phyloP scores from a whole-genome alignment of 2,113 vertebrate species.

The Eulemur rufifrons region DNA sequence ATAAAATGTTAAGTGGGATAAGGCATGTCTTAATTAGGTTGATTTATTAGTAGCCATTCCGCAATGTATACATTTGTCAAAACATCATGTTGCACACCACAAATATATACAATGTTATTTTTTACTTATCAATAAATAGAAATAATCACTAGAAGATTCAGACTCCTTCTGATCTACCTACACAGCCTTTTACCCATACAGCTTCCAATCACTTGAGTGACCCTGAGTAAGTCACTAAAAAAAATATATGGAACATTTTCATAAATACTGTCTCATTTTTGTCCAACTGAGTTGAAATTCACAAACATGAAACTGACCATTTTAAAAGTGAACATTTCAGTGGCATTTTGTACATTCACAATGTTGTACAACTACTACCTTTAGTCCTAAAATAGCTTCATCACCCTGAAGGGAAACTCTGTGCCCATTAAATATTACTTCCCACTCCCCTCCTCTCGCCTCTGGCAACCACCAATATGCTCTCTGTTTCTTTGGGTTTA shows the following conservation, averaged over 20 bases:
- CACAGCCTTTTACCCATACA: not conserved
- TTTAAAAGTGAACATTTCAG: not conserved
- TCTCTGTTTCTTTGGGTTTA: not conserved
- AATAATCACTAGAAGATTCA: not conserved
- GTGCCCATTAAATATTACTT: too few species aligned
- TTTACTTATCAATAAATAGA: not conserved
- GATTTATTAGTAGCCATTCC: not conserved
- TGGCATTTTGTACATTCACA: not conserved
- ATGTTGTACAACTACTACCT: not conserved
- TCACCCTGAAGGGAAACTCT: not conserved
- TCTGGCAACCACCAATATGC: too few species aligned
- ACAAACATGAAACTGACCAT: not conserved
- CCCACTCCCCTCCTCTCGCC: not conserved
- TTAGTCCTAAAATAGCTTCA: not conserved
- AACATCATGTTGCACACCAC: not conserved
- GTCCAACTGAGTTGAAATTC: not conserved
- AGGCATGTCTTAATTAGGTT: not conserved
- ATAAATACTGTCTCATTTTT: not conserved
- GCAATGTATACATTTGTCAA: too few species aligned
- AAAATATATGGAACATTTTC: not conserved
- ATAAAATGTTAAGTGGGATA: not conserved
- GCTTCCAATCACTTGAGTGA: not conserved
- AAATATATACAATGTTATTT: not conserved
- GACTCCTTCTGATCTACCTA: accelerated
- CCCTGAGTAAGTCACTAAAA: not conserved